Evolutionary conservation across 2,797 vertebrate species (phyloP), one percentile per base, ranked within the genome.

Genomic region (Brachyalestes nurse): DNA sequence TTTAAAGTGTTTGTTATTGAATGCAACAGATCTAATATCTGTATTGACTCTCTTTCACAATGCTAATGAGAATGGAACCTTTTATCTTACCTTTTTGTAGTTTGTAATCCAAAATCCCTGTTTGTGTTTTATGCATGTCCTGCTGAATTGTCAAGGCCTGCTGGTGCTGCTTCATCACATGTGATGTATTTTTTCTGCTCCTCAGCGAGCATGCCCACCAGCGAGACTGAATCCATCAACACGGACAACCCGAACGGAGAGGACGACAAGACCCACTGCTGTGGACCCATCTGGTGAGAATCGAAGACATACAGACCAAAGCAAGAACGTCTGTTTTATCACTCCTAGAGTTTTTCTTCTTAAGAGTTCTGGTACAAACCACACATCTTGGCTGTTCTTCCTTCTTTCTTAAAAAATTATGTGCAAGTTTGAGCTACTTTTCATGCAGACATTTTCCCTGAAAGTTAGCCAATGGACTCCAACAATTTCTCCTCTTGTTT

Each of bases 181-280:
- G 12, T 64, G 23, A 72, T 55, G 55, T 74, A 62, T 90, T 42
- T 88, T 67, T 86, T 77, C 87, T 77, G 64, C 70, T 76, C 82
- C 86, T 88, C 94, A 99, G 98, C 96, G 72, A 99, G 96, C 88
- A 95, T 97, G 92, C 97, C 97, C 40, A 94, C 95, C 13, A 99
- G 97, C 8, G 97, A 99, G 89, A 97, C 96, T 0, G 98, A 98
- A 72, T 99, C 98, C 0, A 95, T 96, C 82, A 99, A 97, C 93
- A 97, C 96, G 0, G 97, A 99, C 76, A 96, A 96, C 12, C 96
- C 94, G 64, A 95, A 92, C 0, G 95, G 93, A 42, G 96, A 96
- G 70, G 95, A 95, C 13, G 96, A 96, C 80, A 95, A 88, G 82
- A 88, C 90, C 0, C 89, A 89, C 0, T 97, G 97, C 93, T 98